Conservation (phyloP, 2,888 invertebrate species). For the Lepidochitona cinerea region DNA sequence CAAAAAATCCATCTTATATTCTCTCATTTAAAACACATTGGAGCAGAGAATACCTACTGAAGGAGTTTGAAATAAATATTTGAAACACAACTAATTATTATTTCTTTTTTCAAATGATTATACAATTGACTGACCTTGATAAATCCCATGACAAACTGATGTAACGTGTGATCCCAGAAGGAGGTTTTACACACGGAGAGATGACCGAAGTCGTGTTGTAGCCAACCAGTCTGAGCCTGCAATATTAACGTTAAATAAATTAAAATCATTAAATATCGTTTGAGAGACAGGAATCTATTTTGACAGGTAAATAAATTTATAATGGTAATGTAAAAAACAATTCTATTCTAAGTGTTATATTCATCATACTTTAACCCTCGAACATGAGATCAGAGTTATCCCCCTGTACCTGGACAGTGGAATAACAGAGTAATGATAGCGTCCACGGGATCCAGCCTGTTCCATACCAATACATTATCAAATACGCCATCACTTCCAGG, state of each 20-base stretch:
- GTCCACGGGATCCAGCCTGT: slow-evolving; percentile 59
- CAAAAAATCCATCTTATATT: not conserved
- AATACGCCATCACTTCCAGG: slow-evolving; percentile 61
- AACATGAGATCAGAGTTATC: no score
- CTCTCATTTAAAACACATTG: not conserved
- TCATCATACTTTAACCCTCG: no score
- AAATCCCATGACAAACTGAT: slow-evolving; percentile 63
- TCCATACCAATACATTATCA: slow-evolving; percentile 58
- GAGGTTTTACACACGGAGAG: slow-evolving; percentile 65
- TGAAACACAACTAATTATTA: not conserved
- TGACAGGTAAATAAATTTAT: no score
- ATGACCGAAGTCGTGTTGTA: slow-evolving; percentile 71
- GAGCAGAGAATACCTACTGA: not conserved
- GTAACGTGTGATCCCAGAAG: slow-evolving; percentile 58
- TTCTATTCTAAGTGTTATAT: no score
- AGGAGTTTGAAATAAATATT: not conserved
- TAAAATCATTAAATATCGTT: not conserved
- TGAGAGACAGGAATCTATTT: not conserved
- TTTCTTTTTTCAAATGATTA: not conserved
- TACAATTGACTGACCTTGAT: slow-evolving; percentile 56
- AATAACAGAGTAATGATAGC: slow-evolving; percentile 46
- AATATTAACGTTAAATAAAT: slow-evolving; percentile 6
- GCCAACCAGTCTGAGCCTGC: slow-evolving; percentile 69
- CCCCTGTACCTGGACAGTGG: slow-evolving; percentile 68
- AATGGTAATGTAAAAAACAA: not conserved